phyloP scores from a whole-genome alignment of 2,797 vertebrate genomes.

The Decapterus maruadsi region DNA sequence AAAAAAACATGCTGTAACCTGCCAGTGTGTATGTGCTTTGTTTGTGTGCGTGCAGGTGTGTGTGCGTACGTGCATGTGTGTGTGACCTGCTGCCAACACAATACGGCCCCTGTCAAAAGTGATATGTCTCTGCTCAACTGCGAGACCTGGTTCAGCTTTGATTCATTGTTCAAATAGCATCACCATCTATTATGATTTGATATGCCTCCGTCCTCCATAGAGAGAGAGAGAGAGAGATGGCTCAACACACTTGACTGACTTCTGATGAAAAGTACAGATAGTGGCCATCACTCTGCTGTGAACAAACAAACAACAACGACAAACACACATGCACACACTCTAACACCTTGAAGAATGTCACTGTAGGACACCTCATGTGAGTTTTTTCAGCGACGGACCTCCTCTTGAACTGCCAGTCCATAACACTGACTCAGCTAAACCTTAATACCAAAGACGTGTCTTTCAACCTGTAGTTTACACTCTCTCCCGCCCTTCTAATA shows the following conservation, averaged over 20 bases:
- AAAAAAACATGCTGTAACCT: slow-evolving; percentile 15
- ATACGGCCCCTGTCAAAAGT: slow-evolving; percentile 65
- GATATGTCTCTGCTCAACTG: slow-evolving; percentile 67
- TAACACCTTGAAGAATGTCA: slow-evolving; percentile 43
- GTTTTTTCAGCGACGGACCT: slow-evolving; percentile 46
- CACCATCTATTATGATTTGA: slow-evolving; percentile 78
- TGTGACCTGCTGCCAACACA: slow-evolving; percentile 57
- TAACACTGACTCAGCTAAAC: slow-evolving; percentile 77
- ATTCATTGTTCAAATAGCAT: slow-evolving; percentile 78
- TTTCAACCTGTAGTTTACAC: slow-evolving; percentile 53
- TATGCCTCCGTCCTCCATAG: slow-evolving; percentile 70
- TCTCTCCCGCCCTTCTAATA: slow-evolving; percentile 51
- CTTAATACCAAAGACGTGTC: slow-evolving; percentile 60
- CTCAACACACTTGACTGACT: slow-evolving; percentile 76
- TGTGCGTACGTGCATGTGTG: slow-evolving; percentile 1
- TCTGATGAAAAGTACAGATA: slow-evolving; percentile 79
- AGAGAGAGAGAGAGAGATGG: slow-evolving; percentile 64
- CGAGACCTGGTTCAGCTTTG: slow-evolving; percentile 71
- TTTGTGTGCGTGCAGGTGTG: slow-evolving; percentile 7
- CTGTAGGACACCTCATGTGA: slow-evolving; percentile 30
- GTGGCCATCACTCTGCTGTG: slow-evolving; percentile 67
- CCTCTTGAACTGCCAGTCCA: slow-evolving; percentile 57
- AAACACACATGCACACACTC: slow-evolving; percentile 6
- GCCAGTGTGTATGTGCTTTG: slow-evolving; percentile 14
- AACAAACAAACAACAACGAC: slow-evolving; percentile 61